Percentiles rank a stretch among this genome's conserved stretches.
Conservation (phyloP, 2,113 vertebrate species). For the Sus scrofa region DNA sequence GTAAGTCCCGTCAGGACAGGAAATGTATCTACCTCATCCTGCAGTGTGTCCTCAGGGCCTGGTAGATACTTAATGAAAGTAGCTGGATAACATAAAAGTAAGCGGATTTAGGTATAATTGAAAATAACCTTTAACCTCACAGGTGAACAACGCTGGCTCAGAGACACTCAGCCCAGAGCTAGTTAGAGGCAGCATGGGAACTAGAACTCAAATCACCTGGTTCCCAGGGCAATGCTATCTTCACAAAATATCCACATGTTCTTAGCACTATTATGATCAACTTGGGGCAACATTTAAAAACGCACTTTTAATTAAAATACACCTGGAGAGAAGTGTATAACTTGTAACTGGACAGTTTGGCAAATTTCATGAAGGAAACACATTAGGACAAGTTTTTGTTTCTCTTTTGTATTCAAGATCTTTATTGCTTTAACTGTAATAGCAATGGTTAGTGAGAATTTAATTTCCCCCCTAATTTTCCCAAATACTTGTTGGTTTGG, state of each 20-base stretch:
- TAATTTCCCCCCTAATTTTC: no score
- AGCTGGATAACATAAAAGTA: neutral
- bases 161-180: neutral
- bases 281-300: neutral
- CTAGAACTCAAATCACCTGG: neutral
- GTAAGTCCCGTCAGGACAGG: neutral
- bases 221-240: neutral
- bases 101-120: neutral
- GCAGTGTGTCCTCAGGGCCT: neutral
- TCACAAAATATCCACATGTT: neutral
- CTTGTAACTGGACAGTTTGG: no score
- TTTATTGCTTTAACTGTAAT: no score
- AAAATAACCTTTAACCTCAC: neutral
- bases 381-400: neutral
- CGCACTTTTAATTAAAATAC: neutral
- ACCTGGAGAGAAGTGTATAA: neutral
- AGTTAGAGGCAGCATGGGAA: neutral
- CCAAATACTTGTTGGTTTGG: no score
- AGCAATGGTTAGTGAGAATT: no score
- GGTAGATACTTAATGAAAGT: neutral
- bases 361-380: neutral
- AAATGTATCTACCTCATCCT: neutral
- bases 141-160: neutral
- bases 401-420: no score
- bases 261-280: neutral